These are phyloP conservation scores for Hypercompe scribonia DNA, from an alignment of 2,888 invertebrate genomes.

Conservation along the genomic window DNA sequence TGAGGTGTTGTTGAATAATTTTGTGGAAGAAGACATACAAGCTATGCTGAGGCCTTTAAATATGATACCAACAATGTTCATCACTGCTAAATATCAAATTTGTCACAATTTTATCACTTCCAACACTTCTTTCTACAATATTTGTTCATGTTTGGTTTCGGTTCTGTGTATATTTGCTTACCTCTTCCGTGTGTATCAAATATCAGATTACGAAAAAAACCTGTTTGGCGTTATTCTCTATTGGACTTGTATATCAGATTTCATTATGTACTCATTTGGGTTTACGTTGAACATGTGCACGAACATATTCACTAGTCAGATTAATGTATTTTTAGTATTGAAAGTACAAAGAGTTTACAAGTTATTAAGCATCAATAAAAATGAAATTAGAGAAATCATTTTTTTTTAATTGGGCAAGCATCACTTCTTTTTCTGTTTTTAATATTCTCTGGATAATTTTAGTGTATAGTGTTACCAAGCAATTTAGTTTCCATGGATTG, in stretches of 20 bases:
- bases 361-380: neutral
- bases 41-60: neutral
- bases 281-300: neutral
- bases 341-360: neutral
- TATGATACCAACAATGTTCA: neutral
- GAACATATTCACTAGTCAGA: neutral
- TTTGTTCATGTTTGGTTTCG: neutral
- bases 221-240: neutral
- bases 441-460: neutral
- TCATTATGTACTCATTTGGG: neutral
- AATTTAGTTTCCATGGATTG: neutral
- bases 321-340: neutral
- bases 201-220: neutral
- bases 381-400: neutral
- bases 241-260: neutral
- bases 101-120: conserved; percentile 4
- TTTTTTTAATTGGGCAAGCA: neutral
- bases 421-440: neutral
- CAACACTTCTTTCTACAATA: neutral
- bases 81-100: conserved; percentile 5
- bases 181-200: neutral
- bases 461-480: fast-evolving
- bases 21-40: neutral
- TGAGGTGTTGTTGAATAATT: neutral
- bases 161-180: neutral